A percentile compares a stretch with the other conserved stretches of the same genome.
Conservation (phyloP, 2,888 invertebrate genomes). For the Phengaris alcon region DNA sequence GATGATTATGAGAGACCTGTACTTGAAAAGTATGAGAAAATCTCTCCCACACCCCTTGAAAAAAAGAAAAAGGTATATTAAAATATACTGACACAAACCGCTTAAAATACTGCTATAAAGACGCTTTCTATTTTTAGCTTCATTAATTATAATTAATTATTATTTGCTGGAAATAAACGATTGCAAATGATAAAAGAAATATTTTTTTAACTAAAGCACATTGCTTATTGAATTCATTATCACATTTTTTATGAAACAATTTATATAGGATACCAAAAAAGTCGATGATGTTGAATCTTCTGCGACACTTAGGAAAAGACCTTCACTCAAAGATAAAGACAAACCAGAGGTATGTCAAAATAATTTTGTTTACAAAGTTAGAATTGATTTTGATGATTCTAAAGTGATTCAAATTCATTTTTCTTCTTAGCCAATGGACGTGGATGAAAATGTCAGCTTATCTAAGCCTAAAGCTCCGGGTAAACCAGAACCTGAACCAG, state of each 20-base stretch:
- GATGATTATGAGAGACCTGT: conserved; percentile 88
- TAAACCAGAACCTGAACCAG: conserved; percentile 71
- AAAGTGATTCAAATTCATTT: not conserved
- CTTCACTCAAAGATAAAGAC: conserved; percentile 70
- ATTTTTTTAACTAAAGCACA: not conserved
- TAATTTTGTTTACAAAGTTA: not conserved
- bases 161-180: not conserved
- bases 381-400: not conserved
- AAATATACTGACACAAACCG: conserved; percentile 23
- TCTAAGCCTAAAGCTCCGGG: conserved; percentile 63
- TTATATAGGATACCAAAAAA: conserved; percentile 42
- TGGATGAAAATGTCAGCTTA: conserved; percentile 70
- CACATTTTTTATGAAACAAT: not conserved
- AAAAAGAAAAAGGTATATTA: conserved; percentile 74
- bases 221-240: not conserved
- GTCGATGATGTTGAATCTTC: conserved; percentile 40
- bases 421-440: conserved; percentile 63
- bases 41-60: conserved; percentile 71
- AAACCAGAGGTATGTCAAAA: conserved; percentile 59
- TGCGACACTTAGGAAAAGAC: conserved; percentile 63
- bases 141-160: not conserved
- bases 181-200: not conserved
- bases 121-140: conserved; percentile 11
- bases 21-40: conserved; percentile 84
- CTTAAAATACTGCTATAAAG: not conserved